Conservation (phyloP, 2,888 invertebrate species). For the Drosophila seclusa region DNA sequence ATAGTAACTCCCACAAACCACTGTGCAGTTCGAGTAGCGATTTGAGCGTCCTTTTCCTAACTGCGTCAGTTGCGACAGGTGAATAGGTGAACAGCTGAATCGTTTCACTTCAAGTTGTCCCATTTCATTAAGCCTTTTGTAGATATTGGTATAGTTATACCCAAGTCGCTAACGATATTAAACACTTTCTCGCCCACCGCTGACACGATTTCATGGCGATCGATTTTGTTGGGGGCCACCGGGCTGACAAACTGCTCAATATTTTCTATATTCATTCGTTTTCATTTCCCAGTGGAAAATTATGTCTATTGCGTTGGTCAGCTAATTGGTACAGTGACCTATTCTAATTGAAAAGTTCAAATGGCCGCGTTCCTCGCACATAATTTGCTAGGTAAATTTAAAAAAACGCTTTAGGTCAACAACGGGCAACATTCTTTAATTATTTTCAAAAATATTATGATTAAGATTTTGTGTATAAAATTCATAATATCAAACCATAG, state of each 20-base stretch:
- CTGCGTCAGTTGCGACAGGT: conserved; percentile 49
- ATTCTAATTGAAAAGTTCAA: conserved; percentile 70
- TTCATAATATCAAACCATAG: not conserved
- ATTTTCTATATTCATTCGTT: conserved; percentile 30
- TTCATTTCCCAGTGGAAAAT: conserved; percentile 33
- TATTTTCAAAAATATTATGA: conserved; percentile 4
- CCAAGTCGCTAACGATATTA: conserved; percentile 42
- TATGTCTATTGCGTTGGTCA: conserved; percentile 47
- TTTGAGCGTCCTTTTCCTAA: conserved; percentile 39
- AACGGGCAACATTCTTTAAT: conserved; percentile 2
- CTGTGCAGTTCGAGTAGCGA: conserved; percentile 31
- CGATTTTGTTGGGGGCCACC: conserved; percentile 55
- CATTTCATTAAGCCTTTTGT: conserved; percentile 47
- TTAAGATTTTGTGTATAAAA: not conserved
- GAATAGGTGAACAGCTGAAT: conserved; percentile 53
- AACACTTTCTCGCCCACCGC: conserved; percentile 31
- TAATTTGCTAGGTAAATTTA: conserved; percentile 18
- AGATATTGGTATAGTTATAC: not conserved
- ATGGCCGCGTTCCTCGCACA: conserved; percentile 19
- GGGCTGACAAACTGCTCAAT: conserved; percentile 5
- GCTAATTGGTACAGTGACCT: conserved; percentile 71
- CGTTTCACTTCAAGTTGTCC: conserved; percentile 54
- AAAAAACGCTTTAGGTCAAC: conserved; percentile 30
- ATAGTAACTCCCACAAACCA: conserved; percentile 12
- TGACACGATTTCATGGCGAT: conserved; percentile 71